These are phyloP conservation scores for Leuciscus waleckii DNA, from an alignment of 2,797 vertebrate genomes.

Conservation along the genomic window DNA sequence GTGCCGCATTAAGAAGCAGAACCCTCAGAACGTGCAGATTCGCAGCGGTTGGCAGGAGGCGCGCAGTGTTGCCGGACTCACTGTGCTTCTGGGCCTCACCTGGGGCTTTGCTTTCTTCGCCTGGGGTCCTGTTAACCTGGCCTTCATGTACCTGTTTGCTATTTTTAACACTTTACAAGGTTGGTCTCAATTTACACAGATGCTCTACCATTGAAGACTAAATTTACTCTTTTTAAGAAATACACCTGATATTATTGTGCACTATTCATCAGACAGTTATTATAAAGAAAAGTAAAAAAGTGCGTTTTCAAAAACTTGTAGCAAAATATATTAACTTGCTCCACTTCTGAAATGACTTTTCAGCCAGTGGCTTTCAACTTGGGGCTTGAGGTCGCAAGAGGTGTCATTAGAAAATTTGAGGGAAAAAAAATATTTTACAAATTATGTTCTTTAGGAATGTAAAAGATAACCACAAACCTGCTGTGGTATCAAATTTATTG, in stretches of 20 bases:
- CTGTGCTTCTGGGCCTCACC: conserved; percentile 91
- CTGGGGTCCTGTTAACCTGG: conserved; percentile 87
- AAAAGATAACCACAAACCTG: background rate
- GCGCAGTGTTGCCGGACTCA: conserved; percentile 89
- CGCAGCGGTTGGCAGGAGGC: conserved; percentile 84
- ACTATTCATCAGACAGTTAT: background rate
- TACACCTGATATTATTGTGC: background rate
- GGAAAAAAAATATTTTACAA: background rate
- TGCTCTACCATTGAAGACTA: no score
- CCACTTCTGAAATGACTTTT: background rate
- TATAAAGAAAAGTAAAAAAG: background rate
- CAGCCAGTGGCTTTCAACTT: background rate
- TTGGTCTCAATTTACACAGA: conserved; percentile 57
- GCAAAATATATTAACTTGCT: background rate
- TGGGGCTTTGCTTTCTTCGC: conserved; percentile 99
- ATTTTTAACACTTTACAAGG: conserved; percentile 97
- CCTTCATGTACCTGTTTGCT: conserved; percentile 94
- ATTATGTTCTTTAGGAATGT: background rate
- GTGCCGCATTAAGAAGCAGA: conserved; percentile 90
- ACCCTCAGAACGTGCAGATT: conserved; percentile 86
- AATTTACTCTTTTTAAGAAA: background rate
- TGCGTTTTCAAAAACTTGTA: background rate
- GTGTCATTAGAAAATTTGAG: background rate
- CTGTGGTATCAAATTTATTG: no score
- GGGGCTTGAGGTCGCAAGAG: background rate